phyloP scores from a whole-genome alignment of 2,888 invertebrate genomes.

The Parascotia fuliginaria region DNA sequence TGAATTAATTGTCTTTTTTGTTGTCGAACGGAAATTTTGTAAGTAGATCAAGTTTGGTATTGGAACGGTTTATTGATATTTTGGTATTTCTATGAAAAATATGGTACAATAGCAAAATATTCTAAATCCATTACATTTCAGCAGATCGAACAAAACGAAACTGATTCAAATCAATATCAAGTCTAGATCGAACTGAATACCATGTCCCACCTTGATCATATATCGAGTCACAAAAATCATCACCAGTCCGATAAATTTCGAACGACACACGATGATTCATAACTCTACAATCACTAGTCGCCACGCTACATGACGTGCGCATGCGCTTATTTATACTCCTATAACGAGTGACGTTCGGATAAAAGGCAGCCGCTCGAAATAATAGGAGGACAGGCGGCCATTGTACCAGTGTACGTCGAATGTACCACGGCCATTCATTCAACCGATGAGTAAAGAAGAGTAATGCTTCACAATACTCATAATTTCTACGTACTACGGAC shows the following conservation, averaged over 20 bases:
- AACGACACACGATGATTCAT: constrained; percentile 46
- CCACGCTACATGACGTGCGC: constrained; percentile 67
- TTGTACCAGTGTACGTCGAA: constrained; percentile 53
- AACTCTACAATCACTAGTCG: constrained; percentile 49
- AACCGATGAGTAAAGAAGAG: constrained; percentile 63
- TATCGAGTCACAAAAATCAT: constrained; percentile 37
- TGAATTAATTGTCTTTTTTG: constrained; percentile 43
- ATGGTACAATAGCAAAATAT: too few species aligned
- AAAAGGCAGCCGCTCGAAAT: constrained; percentile 70
- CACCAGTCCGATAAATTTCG: constrained; percentile 40
- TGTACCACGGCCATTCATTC: constrained; percentile 68
- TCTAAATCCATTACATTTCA: too few species aligned
- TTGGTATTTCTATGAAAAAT: neutral
- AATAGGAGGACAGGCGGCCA: constrained; percentile 71
- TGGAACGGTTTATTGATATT: neutral
- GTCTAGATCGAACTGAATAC: too few species aligned
- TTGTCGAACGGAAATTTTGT: constrained; percentile 1
- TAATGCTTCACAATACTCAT: constrained; percentile 67
- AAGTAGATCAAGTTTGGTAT: constrained; percentile 9
- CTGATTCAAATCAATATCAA: too few species aligned
- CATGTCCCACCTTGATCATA: constrained; percentile 1
- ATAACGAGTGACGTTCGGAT: constrained; percentile 66
- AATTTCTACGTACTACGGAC: constrained; percentile 54
- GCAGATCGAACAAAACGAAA: too few species aligned
- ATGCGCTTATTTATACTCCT: constrained; percentile 67